A percentile compares a stretch with the other conserved stretches of the same genome.
phyloP scores from a whole-genome alignment of 2,797 vertebrate species.

The Propithecus deckenii region DNA sequence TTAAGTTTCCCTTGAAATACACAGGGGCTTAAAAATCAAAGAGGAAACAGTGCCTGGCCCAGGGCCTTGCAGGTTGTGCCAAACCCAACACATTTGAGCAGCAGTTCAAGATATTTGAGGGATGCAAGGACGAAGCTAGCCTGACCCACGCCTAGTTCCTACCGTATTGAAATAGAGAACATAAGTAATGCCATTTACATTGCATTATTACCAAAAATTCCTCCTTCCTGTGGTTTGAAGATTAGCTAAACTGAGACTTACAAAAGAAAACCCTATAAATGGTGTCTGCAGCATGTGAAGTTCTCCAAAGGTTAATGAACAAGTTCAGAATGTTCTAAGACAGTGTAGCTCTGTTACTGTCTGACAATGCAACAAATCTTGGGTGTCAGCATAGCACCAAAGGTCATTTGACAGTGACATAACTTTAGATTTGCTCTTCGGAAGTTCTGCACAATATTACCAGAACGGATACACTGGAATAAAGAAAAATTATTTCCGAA shows the following conservation, averaged over 20 bases:
- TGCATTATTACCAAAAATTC: conserved; percentile 69
- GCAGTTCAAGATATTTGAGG: conserved; percentile 73
- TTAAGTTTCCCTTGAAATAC: conserved; percentile 81
- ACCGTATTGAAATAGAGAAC: conserved; percentile 67
- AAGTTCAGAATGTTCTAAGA: conserved; percentile 66
- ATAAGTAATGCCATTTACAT: conserved; percentile 60
- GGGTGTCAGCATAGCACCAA: background rate
- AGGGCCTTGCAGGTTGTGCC: conserved; percentile 69
- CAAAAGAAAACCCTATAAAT: conserved; percentile 53
- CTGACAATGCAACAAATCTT: background rate
- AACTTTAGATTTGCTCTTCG: background rate
- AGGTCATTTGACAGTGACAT: background rate
- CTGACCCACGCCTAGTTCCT: conserved; percentile 67
- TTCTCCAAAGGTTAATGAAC: conserved; percentile 22
- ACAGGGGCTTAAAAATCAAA: conserved; percentile 79
- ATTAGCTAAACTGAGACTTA: conserved; percentile 58
- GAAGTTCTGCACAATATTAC: background rate
- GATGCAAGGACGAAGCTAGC: conserved; percentile 53
- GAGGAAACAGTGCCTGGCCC: conserved; percentile 74
- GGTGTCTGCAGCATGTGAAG: conserved; percentile 34
- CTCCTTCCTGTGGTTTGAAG: conserved; percentile 68
- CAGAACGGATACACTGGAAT: background rate
- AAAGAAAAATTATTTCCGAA: conserved; percentile 49
- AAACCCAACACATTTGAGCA: conserved; percentile 76
- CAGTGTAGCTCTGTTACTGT: background rate